Percentiles rank a stretch among this genome's conserved stretches.
Conservation (phyloP, 2,888 invertebrate species). For the Drosophila pseudotalamancana region DNA sequence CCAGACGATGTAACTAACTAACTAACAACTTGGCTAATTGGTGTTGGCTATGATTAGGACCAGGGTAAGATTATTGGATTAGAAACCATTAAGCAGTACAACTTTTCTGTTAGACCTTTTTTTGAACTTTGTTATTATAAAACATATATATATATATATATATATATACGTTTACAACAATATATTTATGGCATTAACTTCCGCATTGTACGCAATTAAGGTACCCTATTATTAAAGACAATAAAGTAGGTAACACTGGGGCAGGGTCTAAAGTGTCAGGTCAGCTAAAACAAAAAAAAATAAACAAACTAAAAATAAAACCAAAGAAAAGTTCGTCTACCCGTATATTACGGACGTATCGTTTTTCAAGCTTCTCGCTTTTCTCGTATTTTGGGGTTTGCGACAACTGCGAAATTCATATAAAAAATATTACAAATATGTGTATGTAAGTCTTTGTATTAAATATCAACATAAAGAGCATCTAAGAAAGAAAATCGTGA, state of each 20-base stretch:
- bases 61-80: too few species aligned
- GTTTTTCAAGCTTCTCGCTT: not conserved
- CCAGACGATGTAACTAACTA: too few species aligned
- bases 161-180: too few species aligned
- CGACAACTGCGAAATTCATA: not conserved
- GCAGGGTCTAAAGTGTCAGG: not conserved
- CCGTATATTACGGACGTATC: not conserved
- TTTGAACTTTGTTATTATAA: too few species aligned
- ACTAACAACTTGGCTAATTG: too few species aligned
- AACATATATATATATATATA: too few species aligned
- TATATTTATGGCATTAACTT: too few species aligned
- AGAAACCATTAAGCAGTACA: too few species aligned
- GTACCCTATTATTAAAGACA: not conserved
- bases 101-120: too few species aligned
- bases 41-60: too few species aligned
- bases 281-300: not conserved
- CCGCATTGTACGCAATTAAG: too few species aligned
- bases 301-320: too few species aligned
- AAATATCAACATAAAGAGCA: slow-evolving; percentile 8
- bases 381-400: not conserved
- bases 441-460: not conserved
- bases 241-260: not conserved
- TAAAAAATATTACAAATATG: slow-evolving; percentile 13
- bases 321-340: not conserved
- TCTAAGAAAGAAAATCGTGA: not conserved